phyloP scores from a whole-genome alignment of 2,888 invertebrate species.

The Carcina quercana region DNA sequence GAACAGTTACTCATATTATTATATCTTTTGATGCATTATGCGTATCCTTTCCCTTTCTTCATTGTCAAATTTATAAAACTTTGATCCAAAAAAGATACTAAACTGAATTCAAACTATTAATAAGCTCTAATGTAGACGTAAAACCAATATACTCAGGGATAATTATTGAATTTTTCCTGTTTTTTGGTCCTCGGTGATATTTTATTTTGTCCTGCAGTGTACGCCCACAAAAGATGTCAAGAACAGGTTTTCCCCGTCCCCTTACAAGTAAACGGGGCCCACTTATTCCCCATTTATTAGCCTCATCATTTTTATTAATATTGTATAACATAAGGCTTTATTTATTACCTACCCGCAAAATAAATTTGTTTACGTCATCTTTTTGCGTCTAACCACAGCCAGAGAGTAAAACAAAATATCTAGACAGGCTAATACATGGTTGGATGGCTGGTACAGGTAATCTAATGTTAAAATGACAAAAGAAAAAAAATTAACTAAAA shows the following conservation, averaged over 20 bases:
- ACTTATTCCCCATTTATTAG: conserved; percentile 30
- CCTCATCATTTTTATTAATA: conserved; percentile 17
- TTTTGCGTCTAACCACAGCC: neutral
- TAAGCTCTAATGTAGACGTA: no score
- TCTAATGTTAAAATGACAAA: no score
- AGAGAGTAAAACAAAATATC: neutral
- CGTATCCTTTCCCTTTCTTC: no score
- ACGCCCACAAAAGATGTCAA: conserved; percentile 37
- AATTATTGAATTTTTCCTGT: neutral
- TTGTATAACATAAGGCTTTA: conserved; percentile 1
- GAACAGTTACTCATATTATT: no score
- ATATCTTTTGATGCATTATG: no score
- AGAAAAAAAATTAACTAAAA: no score
- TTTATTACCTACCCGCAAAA: neutral
- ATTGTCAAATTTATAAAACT: no score
- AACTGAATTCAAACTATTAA: no score
- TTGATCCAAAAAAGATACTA: no score
- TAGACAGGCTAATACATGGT: neutral
- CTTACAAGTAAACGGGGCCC: conserved; percentile 16
- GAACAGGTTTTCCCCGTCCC: conserved; percentile 24
- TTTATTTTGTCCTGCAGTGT: conserved; percentile 16
- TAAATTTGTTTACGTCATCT: neutral
- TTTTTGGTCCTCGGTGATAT: neutral
- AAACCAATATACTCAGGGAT: no score
- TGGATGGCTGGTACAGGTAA: neutral